Evolutionary conservation across 2,113 vertebrate species (phyloP).

Genomic region (Spea multiplicata): DNA sequence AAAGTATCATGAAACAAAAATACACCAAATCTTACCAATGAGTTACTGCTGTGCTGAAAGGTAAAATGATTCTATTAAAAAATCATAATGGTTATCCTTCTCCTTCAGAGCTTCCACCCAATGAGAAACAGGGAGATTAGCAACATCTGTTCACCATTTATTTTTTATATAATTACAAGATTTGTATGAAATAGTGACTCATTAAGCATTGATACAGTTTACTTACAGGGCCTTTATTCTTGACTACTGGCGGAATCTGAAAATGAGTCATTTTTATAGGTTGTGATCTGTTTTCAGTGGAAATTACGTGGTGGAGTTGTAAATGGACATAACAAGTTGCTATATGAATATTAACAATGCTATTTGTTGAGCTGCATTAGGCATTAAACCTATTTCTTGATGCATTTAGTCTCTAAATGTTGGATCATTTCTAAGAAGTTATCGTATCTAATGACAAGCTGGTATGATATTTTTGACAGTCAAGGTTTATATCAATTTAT

Average conservation of each 20-base stretch:
- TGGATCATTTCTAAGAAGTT: no score
- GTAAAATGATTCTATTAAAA: no score
- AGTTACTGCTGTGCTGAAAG: no score
- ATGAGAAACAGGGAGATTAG: not conserved
- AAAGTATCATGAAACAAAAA: no score
- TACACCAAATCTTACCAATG: no score
- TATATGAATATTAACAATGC: not conserved
- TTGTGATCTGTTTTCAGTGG: not conserved
- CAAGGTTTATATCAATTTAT: no score
- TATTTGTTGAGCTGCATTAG: not conserved
- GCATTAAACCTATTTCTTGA: not conserved
- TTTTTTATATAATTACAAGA: not conserved
- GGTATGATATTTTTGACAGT: no score
- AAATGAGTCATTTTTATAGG: not conserved
- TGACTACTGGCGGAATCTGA: not conserved
- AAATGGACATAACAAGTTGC: not conserved
- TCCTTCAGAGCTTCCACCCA: not conserved
- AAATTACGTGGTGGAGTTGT: not conserved
- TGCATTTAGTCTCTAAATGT: not conserved
- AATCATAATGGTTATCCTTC: not conserved
- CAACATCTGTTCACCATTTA: not conserved
- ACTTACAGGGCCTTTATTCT: not conserved
- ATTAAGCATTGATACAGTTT: constrained; percentile 6
- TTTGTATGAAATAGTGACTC: not conserved
- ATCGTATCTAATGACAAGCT: no score